These are phyloP conservation scores for Hypotaenidia okinawae DNA, from an alignment of 2,797 vertebrate species.

Conservation along the genomic window DNA sequence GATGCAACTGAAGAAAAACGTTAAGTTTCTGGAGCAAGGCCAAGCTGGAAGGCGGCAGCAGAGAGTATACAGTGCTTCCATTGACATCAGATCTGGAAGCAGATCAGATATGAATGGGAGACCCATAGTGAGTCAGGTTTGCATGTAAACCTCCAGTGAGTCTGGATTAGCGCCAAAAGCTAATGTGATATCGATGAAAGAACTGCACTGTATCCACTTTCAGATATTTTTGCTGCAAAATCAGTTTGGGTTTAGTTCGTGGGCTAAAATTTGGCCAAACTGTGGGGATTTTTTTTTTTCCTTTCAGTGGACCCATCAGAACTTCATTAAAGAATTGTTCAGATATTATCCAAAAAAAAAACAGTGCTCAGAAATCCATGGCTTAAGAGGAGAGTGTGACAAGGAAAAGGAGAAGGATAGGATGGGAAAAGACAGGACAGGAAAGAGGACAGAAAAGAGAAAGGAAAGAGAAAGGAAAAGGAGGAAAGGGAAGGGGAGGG, in stretches of 20 bases:
- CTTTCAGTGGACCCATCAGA: neutral
- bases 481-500: too few relatives aligned
- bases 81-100: conserved; percentile 63
- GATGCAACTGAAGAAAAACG: conserved; percentile 61
- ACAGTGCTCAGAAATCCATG: neutral
- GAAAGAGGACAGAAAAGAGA: too few relatives aligned
- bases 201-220: neutral
- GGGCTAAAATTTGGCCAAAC: neutral
- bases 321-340: conserved; percentile 11
- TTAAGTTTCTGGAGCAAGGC: conserved; percentile 40
- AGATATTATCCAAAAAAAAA: neutral
- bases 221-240: conserved; percentile 12
- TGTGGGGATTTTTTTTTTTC: neutral
- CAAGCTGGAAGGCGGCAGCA: conserved; percentile 35
- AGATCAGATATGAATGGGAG: conserved; percentile 69
- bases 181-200: conserved; percentile 59
- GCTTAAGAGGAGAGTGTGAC: neutral
- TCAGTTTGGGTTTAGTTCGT: conserved; percentile 13
- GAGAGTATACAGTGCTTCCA: conserved; percentile 35
- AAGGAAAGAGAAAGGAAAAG: too few relatives aligned
- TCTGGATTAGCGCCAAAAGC: conserved; percentile 62
- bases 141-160: conserved; percentile 51
- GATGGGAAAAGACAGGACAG: too few relatives aligned
- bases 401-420: too few relatives aligned
- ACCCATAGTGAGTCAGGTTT: conserved; percentile 65